phyloP scores from a whole-genome alignment of 2,113 vertebrate species.

The Prietella phreatophila region DNA sequence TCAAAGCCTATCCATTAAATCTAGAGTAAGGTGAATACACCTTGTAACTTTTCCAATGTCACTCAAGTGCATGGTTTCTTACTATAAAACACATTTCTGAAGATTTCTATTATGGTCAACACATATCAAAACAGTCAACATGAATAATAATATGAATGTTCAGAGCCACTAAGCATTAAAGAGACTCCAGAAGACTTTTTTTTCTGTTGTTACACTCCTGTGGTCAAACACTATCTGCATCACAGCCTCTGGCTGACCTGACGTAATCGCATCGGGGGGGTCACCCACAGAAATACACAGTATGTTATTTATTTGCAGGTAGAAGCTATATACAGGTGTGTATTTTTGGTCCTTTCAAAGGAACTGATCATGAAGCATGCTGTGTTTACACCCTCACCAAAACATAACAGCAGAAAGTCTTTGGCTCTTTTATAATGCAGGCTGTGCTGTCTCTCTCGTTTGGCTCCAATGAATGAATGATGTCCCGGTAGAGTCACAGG shows the following conservation, averaged over 20 bases:
- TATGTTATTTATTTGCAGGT: neutral
- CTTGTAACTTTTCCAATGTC: constrained; percentile 9
- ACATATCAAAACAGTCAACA: neutral
- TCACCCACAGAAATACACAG: neutral
- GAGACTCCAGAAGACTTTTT: neutral
- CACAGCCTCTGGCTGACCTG: neutral
- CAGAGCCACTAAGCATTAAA: neutral
- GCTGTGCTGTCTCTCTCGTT: neutral
- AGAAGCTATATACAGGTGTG: neutral
- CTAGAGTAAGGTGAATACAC: neutral
- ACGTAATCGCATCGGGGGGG: neutral
- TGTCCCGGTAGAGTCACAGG: neutral
- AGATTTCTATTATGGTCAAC: neutral
- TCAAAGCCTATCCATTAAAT: constrained; percentile 5
- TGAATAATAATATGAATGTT: neutral
- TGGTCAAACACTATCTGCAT: neutral
- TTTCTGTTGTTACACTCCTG: neutral
- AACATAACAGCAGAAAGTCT: neutral
- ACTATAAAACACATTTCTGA: constrained; percentile 4
- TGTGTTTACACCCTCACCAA: neutral
- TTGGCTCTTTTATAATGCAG: neutral
- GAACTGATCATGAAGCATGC: neutral
- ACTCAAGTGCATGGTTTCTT: constrained; percentile 1
- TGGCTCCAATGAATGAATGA: neutral
- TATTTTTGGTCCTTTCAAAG: neutral